phyloP scores from a whole-genome alignment of 2,888 invertebrate species.

The Plemyria rubiginata region DNA sequence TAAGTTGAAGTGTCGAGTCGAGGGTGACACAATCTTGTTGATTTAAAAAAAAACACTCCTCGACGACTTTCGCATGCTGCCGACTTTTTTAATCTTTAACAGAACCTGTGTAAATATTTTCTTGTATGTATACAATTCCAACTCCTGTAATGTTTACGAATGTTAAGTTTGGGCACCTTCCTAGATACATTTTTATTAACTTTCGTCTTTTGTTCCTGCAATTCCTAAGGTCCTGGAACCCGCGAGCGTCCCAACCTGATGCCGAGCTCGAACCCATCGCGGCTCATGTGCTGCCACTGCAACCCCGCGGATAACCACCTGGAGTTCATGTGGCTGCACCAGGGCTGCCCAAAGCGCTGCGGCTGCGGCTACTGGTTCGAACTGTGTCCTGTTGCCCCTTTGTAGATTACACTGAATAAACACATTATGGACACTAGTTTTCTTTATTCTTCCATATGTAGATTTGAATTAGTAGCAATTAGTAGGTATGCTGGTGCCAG shows the following conservation, averaged over 20 bases:
- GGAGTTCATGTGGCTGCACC: slow-evolving; percentile 73
- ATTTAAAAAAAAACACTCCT: too few relatives aligned
- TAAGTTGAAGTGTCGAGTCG: too few relatives aligned
- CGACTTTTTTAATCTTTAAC: too few relatives aligned
- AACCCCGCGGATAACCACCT: slow-evolving; percentile 78
- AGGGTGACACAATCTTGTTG: too few relatives aligned
- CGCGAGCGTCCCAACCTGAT: slow-evolving; percentile 89
- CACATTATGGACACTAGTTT: background rate
- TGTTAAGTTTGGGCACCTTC: too few relatives aligned
- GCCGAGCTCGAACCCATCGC: slow-evolving; percentile 87
- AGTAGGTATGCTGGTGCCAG: too few relatives aligned
- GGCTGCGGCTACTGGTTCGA: slow-evolving; percentile 79
- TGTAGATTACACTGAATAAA: slow-evolving; percentile 37
- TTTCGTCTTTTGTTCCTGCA: background rate
- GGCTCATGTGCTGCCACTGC: slow-evolving; percentile 90
- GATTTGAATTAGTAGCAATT: too few relatives aligned
- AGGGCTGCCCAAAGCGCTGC: slow-evolving; percentile 70
- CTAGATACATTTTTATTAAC: too few relatives aligned
- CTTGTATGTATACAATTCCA: too few relatives aligned
- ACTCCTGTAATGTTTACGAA: too few relatives aligned
- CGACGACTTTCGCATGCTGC: too few relatives aligned
- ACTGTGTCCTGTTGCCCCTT: slow-evolving; percentile 70
- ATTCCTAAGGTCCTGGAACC: slow-evolving; percentile 83
- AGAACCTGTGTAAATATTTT: too few relatives aligned
- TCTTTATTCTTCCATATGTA: background rate